phyloP scores from a whole-genome alignment of 2,888 invertebrate species.

The Criorhina ranunculi region DNA sequence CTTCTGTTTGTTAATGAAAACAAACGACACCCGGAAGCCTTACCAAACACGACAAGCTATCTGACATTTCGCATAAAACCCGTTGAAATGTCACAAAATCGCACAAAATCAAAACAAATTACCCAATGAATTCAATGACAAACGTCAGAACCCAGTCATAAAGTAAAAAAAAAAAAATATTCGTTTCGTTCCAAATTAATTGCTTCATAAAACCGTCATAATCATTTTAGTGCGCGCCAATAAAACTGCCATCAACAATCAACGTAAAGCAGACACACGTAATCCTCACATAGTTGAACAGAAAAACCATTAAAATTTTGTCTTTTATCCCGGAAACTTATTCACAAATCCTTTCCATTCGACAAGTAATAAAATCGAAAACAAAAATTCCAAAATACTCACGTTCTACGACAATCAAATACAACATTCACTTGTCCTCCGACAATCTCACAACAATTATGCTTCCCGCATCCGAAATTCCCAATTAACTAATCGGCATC shows the following conservation, averaged over 20 bases:
- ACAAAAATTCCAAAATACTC: slow-evolving; percentile 35
- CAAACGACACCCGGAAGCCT: too few species aligned
- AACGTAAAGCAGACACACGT: slow-evolving; percentile 29
- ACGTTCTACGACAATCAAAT: slow-evolving; percentile 45
- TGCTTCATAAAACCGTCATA: slow-evolving; percentile 56
- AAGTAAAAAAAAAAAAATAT: slow-evolving; percentile 25
- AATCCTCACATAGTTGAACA: slow-evolving; percentile 42
- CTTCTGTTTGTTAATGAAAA: too few species aligned
- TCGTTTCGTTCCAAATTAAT: slow-evolving; percentile 51
- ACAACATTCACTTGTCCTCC: slow-evolving; percentile 29
- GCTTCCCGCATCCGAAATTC: slow-evolving; percentile 56
- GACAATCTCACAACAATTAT: slow-evolving; percentile 43
- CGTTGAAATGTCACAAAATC: not conserved
- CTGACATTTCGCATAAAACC: not conserved
- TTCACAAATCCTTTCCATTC: slow-evolving; percentile 1
- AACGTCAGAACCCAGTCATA: slow-evolving; percentile 40
- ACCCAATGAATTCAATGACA: slow-evolving; percentile 7
- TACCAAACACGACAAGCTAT: too few species aligned
- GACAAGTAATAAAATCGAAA: slow-evolving; percentile 19
- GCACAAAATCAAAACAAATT: not conserved
- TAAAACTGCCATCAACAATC: slow-evolving; percentile 52
- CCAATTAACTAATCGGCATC: slow-evolving; percentile 60
- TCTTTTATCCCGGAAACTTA: slow-evolving; percentile 24
- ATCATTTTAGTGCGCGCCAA: slow-evolving; percentile 48
- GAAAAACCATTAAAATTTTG: slow-evolving; percentile 25